A percentile compares a stretch with the other conserved stretches of the same genome.
Evolutionary conservation across 2,888 invertebrate species (phyloP).

Genomic region (Theretra japonica): DNA sequence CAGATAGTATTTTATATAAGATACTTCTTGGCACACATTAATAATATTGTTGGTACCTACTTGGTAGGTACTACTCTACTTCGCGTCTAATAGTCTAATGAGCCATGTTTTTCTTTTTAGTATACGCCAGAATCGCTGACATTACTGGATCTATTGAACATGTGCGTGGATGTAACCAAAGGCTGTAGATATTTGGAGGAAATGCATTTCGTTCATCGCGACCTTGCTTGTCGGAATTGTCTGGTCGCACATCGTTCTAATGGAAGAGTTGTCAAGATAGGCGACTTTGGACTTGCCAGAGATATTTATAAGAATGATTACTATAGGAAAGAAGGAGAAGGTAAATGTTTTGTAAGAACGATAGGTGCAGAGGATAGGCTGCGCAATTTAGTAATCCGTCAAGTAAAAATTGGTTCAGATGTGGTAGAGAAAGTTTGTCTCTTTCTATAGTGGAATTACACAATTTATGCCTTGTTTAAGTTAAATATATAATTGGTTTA

Average conservation of each 20-base stretch:
- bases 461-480: too few species aligned
- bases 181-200: conserved; percentile 98
- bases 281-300: conserved; percentile 98
- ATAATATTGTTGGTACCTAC: too few species aligned
- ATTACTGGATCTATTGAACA: conserved; percentile 93
- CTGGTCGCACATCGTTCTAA: conserved; percentile 91
- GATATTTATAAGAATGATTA: conserved; percentile 99
- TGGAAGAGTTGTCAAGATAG: conserved; percentile 95
- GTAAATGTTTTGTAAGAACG: conserved; percentile 47
- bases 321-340: conserved; percentile 96
- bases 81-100: not conserved
- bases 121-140: conserved; percentile 87
- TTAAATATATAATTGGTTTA: too few species aligned
- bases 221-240: conserved; percentile 98
- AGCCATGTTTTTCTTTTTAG: conserved; percentile 59
- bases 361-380: not conserved
- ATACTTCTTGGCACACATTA: too few species aligned
- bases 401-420: too few species aligned
- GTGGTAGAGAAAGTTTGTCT: too few species aligned
- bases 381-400: not conserved
- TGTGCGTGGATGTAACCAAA: conserved; percentile 97
- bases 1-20: not conserved
- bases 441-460: too few species aligned
- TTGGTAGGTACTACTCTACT: too few species aligned
- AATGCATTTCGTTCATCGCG: conserved; percentile 98